A percentile compares a stretch with the other conserved stretches of the same genome.
phyloP scores from a whole-genome alignment of 2,797 vertebrate species.

The Picus viridis region DNA sequence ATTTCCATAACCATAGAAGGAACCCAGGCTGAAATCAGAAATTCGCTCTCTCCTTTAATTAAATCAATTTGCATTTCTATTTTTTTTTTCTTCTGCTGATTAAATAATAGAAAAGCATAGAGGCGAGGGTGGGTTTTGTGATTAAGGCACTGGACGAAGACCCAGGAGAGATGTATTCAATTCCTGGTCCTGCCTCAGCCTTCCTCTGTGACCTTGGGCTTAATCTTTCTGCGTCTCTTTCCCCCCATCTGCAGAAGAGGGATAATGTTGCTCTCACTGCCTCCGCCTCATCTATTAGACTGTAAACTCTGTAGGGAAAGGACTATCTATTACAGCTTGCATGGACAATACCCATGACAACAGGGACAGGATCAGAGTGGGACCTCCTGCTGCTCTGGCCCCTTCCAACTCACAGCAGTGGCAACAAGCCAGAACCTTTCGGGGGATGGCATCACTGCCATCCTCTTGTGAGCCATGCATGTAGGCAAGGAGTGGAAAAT shows the following conservation, averaged over 20 bases:
- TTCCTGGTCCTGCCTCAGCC: background rate
- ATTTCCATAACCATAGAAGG: conserved; percentile 62
- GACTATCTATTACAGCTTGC: background rate
- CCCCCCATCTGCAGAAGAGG: background rate
- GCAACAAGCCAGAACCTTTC: fast-evolving
- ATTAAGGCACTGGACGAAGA: background rate
- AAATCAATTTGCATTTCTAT: conserved; percentile 73
- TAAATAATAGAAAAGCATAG: conserved; percentile 58
- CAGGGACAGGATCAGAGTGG: fast-evolving
- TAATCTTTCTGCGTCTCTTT: background rate
- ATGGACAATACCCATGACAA: fast-evolving
- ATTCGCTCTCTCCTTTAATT: conserved; percentile 76
- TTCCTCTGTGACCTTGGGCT: background rate
- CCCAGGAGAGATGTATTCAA: background rate
- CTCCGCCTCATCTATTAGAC: background rate
- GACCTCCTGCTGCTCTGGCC: background rate
- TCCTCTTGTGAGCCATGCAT: fast-evolving
- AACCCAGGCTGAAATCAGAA: conserved; percentile 71
- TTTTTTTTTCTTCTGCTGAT: conserved; percentile 60
- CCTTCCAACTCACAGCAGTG: background rate
- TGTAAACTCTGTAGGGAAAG: background rate
- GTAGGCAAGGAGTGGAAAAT: fast-evolving
- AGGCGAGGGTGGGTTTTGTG: background rate
- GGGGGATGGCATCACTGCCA: fast-evolving
- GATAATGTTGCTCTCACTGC: background rate